Evolutionary conservation across 2,113 vertebrate species (phyloP), one percentile per base, ranked within the genome.

Genomic region (Nyctibius bracteatus): DNA sequence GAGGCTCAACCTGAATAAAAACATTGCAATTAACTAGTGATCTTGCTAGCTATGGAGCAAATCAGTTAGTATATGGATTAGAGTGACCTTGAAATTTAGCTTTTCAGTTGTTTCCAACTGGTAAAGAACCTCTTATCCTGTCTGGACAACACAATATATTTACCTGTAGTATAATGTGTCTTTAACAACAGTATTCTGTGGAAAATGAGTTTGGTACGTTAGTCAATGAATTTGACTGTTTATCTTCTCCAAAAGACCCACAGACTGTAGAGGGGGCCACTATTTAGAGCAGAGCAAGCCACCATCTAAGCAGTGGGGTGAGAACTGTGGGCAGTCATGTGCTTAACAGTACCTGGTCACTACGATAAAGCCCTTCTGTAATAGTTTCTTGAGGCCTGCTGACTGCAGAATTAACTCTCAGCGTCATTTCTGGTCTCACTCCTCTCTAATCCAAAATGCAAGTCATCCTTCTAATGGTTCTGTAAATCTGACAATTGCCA

Each of bases 191-290:
- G 1, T 74, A 13, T 39, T 71, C 16, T 66, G 24, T 57, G 28
- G n/a, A 67, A 89, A 80, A 68, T 39, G 5, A 68, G 25, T 28
- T 72, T 73, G 28, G 31, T 80, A 14, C 2, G 3, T 52, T 58
- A 59, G 23, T 63, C 22, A 46, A 20, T 65, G 13, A 41, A 54
- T 92, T 61, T 55, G 37, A 25, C 31, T 68, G 5, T 52, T 58
- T 24, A 30, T 66, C n/a, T 68, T 72, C 31, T 81, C 22, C 13
- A 15, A 6, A 94, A 73, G 10, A 30, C 8, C 24, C 2, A 1
- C 0, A 2, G 19, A 19, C 8, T 13, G 8, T 61, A 62, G 27
- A 52, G 27, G 5, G 14, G 14, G 11, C 31, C 17, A 3, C 10
- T 74, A 1, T 52, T 62, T 8, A 71, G 72, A 75, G 55, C 24